Percentiles rank a stretch among this genome's conserved stretches.
Evolutionary conservation across 2,888 invertebrate species (phyloP).

Genomic region (Troilus luridus): DNA sequence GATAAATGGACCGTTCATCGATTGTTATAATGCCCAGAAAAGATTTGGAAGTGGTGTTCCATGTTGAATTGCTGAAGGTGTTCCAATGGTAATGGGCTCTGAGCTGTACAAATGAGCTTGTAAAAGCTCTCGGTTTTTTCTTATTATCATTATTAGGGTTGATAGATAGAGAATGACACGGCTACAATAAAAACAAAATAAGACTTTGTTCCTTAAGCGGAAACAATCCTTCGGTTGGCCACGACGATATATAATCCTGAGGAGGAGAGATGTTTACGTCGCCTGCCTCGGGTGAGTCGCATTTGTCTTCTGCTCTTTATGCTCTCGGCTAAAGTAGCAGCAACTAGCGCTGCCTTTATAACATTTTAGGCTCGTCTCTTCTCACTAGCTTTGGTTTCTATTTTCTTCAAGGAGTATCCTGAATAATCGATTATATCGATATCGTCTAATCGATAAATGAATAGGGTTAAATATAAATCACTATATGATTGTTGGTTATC

Average conservation of each 20-base stretch:
- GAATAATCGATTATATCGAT: neutral
- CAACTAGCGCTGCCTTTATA: neutral
- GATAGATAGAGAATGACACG: neutral
- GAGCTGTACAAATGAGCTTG: neutral
- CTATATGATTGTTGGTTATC: too few relatives aligned
- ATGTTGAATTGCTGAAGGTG: neutral
- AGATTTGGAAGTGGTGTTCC: neutral
- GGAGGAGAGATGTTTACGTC: neutral
- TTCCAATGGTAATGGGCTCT: neutral
- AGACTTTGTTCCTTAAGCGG: neutral
- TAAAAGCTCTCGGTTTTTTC: neutral
- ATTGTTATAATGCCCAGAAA: too few relatives aligned
- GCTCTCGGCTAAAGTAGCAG: neutral
- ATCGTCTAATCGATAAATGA: too few relatives aligned
- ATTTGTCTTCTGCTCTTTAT: neutral
- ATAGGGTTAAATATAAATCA: too few relatives aligned
- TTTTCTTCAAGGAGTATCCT: neutral
- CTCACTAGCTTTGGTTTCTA: neutral
- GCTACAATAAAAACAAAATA: neutral
- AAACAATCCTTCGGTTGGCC: neutral
- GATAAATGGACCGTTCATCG: too few relatives aligned
- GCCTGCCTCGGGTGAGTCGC: neutral
- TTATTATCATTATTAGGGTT: neutral
- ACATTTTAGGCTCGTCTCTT: neutral
- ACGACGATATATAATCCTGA: neutral